Evolutionary conservation across 2,797 vertebrate species (phyloP).

Genomic region (Dallia pectoralis): DNA sequence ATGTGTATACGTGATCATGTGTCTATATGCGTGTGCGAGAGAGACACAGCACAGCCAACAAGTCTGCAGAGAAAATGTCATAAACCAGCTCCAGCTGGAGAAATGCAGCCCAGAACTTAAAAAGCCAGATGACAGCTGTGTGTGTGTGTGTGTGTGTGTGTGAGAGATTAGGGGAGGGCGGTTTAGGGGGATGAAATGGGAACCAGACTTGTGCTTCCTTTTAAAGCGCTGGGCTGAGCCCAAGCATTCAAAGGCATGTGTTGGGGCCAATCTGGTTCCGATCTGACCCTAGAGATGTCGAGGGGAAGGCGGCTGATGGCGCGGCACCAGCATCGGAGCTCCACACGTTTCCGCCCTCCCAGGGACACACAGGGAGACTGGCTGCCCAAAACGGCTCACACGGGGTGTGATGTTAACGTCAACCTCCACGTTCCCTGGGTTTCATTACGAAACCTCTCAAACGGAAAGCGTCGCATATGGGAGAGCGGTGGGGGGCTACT

Average conservation of each 20-base stretch:
- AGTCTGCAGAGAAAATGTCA: slow-evolving; percentile 86
- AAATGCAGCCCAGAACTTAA: slow-evolving; percentile 82
- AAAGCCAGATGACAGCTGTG: slow-evolving; percentile 90
- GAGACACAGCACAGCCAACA: slow-evolving; percentile 66
- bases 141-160: slow-evolving; percentile 64
- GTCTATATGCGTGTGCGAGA: neutral
- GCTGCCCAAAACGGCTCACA: slow-evolving; percentile 30
- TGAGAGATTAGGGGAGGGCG: slow-evolving; percentile 19
- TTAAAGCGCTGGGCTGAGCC: slow-evolving; percentile 77
- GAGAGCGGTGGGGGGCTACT: slow-evolving; percentile 14
- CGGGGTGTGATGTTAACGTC: neutral
- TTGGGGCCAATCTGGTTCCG: slow-evolving; percentile 76
- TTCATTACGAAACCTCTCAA: neutral
- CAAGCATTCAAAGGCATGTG: slow-evolving; percentile 74
- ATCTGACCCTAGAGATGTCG: slow-evolving; percentile 73
- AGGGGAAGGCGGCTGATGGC: slow-evolving; percentile 43
- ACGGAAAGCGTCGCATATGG: neutral
- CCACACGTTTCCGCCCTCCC: slow-evolving; percentile 55
- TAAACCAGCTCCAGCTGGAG: slow-evolving; percentile 91
- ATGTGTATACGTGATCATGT: slow-evolving; percentile 14
- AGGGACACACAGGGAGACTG: slow-evolving; percentile 51
- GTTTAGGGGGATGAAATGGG: slow-evolving; percentile 76
- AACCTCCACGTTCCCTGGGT: neutral
- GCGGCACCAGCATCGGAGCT: slow-evolving; percentile 55
- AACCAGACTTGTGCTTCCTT: slow-evolving; percentile 82